Evolutionary conservation across 1,140 invertebrate genomes (phyloP), one percentile per base, ranked within the genome.

Genomic region (Micrasema minimum): DNA sequence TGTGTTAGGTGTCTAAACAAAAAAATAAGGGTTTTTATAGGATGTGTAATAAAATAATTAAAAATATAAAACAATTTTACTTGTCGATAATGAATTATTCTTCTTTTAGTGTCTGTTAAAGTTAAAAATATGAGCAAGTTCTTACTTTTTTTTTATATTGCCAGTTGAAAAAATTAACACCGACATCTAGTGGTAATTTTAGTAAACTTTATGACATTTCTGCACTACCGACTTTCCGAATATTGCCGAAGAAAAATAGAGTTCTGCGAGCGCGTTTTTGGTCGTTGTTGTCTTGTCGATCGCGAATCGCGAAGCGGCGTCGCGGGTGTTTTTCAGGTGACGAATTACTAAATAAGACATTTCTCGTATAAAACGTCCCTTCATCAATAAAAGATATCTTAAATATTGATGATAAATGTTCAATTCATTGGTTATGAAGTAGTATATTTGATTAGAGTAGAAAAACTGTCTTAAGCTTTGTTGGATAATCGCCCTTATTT

Each of bases 401-500:
- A 10, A 7, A 10, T 20, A 7, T 43, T 12, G 4, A 22, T 16
- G n/a, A 41, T 59, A 20, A 22, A 41, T 6, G 16, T 31, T 59
- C 16, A 18, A 35, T 59, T 41, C 9, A 59, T 41, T 38, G 20
- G 14, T 12, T 11, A 41, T n/a, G 55, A 38, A 18, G 9, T 55
- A 23, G 12, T 22, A 35, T 22, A 11, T 22, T 31, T 11, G 20
- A 20, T 59, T 20, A 20, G 10, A 1, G 14, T 4, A 7, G 37
- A 22, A 38, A 53, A 26, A 10, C 18, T 53, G 23, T n/a, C 22
- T 26, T 18, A 38, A 59, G 10, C 37, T 4, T 12, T n/a, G 55
- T 59, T 35, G 55, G 55, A 59, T 23, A 59, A 38, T 59, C 37
- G 55, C 55, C 55, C 55, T 38, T 59, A 59, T 59, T 59, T 55